Evolutionary conservation across 2,888 invertebrate genomes (phyloP).

Genomic region (Drosophila meridiana): DNA sequence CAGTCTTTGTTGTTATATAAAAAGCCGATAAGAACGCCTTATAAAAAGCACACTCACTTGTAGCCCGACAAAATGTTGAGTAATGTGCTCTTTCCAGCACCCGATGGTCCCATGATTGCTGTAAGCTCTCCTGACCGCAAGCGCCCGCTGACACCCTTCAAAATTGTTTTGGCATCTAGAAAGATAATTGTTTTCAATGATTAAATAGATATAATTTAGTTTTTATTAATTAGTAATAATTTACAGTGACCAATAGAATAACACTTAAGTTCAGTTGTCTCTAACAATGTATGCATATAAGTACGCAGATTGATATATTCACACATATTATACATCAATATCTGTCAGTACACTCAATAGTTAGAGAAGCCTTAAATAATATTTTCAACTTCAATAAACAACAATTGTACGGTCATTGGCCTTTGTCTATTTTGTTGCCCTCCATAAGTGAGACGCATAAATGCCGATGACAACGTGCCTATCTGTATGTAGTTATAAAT

Average conservation of each 20-base stretch:
- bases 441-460: slow-evolving; percentile 29
- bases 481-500: slow-evolving; percentile 2
- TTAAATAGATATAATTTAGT: background rate
- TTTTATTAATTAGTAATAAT: background rate
- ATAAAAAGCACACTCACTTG: slow-evolving; percentile 89
- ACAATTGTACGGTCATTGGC: slow-evolving; percentile 42
- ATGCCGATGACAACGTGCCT: slow-evolving; percentile 15
- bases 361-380: slow-evolving; percentile 25
- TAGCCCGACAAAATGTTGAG: slow-evolving; percentile 98
- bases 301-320: background rate
- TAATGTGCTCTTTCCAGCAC: slow-evolving; percentile 96
- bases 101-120: slow-evolving; percentile 99
- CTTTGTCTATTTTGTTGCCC: slow-evolving; percentile 41
- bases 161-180: slow-evolving; percentile 93
- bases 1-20: background rate
- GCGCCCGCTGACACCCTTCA: slow-evolving; percentile 95
- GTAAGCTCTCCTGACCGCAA: slow-evolving; percentile 96
- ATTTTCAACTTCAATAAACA: slow-evolving; percentile 21
- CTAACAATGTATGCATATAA: background rate
- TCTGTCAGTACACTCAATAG: background rate
- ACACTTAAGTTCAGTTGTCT: background rate
- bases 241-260: background rate
- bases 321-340: background rate
- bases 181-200: slow-evolving; percentile 65
- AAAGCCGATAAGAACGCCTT: background rate